Evolutionary conservation across 2,888 invertebrate genomes (phyloP), one percentile per base, ranked within the genome.

Genomic region (Tineola bisselliella): DNA sequence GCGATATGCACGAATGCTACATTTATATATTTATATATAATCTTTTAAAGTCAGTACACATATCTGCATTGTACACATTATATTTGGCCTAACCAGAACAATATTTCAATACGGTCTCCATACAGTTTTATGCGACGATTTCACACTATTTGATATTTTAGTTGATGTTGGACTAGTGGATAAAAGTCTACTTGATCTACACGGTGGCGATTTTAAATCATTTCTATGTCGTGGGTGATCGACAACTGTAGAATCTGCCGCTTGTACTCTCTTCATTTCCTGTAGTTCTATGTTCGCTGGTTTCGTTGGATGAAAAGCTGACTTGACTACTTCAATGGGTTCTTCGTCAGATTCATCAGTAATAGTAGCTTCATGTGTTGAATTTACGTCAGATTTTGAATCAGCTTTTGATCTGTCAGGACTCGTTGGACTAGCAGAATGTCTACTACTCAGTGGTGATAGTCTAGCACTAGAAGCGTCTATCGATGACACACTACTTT

Each of bases 271-370:
- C 70, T 82, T 84, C 79, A 87, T 81, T 69, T 87, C 88, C 66
- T 89, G 89, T 31, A 90, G 70, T 65, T 89, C 81, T 1, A 89
- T 79, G 66, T 87, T 90, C 63, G 89, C 90, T 0, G 90, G 89
- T 64, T 88, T 82, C 61, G 91, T 91, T 18, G 92, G 91, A 59
- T 91, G 90, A 76, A 92, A 93, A 1, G 93, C 93, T 0, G 93
- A 93, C 68, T 91, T 91, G 0, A 93, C 93, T 19, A 93, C 93
- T 70, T 92, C 93, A 67, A 92, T 92, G 62, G 91, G 90, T 69
- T 92, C 92, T 63, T 92, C 92, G 57, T 92, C 92, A 0, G 91
- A 91, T 64, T 89, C 89, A 62, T 90, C 90, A 4, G 90, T 89
- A 63, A 88, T 88, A 0, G 89, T 89, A 25, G 89, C 88, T 43